Evolutionary conservation across 2,113 vertebrate genomes (phyloP).

Genomic region (Brachyhypopomus occidentalis): DNA sequence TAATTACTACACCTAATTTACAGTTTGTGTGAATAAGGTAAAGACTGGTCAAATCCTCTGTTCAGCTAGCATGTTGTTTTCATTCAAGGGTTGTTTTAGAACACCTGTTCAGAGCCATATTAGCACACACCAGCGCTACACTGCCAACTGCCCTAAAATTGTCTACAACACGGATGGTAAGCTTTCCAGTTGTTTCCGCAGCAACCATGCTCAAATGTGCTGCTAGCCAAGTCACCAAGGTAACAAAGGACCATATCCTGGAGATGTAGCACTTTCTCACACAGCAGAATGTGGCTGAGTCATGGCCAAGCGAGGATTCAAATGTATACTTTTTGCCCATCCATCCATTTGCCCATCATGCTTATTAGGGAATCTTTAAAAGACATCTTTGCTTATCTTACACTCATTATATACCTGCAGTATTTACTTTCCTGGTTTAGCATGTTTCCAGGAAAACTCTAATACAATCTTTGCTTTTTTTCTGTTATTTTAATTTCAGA

Average conservation of each 20-base stretch:
- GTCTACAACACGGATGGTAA: conserved; percentile 25
- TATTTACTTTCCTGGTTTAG: conserved; percentile 10
- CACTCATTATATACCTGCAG: no score
- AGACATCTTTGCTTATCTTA: no score
- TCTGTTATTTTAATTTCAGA: background rate
- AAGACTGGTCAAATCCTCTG: background rate
- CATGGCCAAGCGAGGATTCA: conserved; percentile 28
- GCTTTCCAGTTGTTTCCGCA: conserved; percentile 52
- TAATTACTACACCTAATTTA: background rate
- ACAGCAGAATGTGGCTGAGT: conserved; percentile 20
- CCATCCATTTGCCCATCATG: no score
- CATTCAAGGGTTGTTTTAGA: background rate
- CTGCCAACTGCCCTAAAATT: conserved; percentile 17
- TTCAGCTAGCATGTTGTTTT: background rate
- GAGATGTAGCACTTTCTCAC: conserved; percentile 42
- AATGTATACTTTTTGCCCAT: background rate
- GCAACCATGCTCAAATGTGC: conserved; percentile 50
- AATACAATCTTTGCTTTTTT: background rate
- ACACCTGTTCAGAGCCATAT: conserved; percentile 14
- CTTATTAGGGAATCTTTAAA: no score
- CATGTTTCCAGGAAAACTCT: conserved; percentile 10
- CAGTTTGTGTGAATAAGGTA: background rate
- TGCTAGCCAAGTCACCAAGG: conserved; percentile 42
- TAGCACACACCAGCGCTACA: conserved; percentile 20
- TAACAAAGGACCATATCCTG: conserved; percentile 47